Base-by-base conservation (phyloP, 1,140 invertebrate genomes). In the Pachypsylla venusta region DNA sequence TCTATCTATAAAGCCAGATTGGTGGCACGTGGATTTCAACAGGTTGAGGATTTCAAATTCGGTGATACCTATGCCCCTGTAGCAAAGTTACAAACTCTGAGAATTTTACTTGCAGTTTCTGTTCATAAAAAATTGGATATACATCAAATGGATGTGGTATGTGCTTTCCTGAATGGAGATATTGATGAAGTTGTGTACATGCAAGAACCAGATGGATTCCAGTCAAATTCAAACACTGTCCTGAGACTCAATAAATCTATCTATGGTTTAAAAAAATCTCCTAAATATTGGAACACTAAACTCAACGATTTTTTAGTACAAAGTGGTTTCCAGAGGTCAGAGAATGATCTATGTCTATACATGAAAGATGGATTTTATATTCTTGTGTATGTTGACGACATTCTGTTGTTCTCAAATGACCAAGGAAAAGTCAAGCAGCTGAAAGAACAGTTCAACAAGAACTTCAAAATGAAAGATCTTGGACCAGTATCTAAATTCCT, bases 181-280 rank as follows among this genome's bases (percentile, higher is more conserved):
- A 53, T 57, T 53, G 22, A 40, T 53, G 22, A 53, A 53, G n/a
- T 10, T 7, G 48, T 53, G 5, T 53, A 13, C 48, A 53, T 53
- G 48, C 10, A 53, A 16, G n/a, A 7, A 13, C 48, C 48, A 10
- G 48, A 53, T 7, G 48, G 48, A 13, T 22, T 12, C 12, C 5
- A 16, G 12, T n/a, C 20, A 7, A 16, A 20, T 16, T 5, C 5
- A 16, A 25, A 55, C n/a, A 12, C 16, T 13, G 22, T 53, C 5
- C 22, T n/a, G 5, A 16, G 20, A 53, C 20, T 53, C 0, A 65
- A 68, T 1, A 68, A 66, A 61, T 64, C 65, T 48, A 14, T 73
- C 2, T 73, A 73, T 62, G 70, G 67, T 0, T 58, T 73, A 0
- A 67, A 70, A 61, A 67, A 73, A 59, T 60, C 69, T 25, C 67